Evolutionary conservation across 2,797 vertebrate species (phyloP).

Genomic region (Bradypus variegatus): DNA sequence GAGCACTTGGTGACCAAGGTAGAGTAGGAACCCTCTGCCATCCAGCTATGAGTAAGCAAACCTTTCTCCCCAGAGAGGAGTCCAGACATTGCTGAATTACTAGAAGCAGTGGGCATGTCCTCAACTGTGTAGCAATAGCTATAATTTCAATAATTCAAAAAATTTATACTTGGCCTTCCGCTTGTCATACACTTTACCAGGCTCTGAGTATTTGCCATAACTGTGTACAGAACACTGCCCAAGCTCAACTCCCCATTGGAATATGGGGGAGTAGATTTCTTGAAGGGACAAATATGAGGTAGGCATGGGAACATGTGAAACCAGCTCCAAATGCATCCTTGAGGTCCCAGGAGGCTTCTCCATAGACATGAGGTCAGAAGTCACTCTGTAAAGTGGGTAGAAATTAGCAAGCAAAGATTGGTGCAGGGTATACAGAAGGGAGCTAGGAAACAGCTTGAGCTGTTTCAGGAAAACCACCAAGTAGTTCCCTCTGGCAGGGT

Average conservation of each 20-base stretch:
- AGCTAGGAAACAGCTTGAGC: background rate
- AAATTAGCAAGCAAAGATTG: background rate
- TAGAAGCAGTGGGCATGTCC: background rate
- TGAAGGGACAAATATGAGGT: background rate
- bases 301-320: background rate
- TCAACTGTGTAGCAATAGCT: background rate
- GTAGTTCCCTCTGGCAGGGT: background rate
- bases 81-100: background rate
- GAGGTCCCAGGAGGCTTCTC: background rate
- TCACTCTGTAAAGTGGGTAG: background rate
- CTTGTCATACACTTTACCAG: background rate
- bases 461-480: background rate
- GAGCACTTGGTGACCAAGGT: background rate
- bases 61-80: background rate
- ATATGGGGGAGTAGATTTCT: background rate
- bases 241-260: background rate
- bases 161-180: background rate
- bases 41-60: background rate
- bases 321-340: background rate
- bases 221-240: background rate
- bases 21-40: background rate
- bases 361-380: background rate
- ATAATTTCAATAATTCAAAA: background rate
- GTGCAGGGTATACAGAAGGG: fast-evolving
- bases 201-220: background rate